Percentiles rank a stretch among this genome's conserved stretches.
phyloP scores from a whole-genome alignment of 1,140 invertebrate species.

The Agrypnia vestita region DNA sequence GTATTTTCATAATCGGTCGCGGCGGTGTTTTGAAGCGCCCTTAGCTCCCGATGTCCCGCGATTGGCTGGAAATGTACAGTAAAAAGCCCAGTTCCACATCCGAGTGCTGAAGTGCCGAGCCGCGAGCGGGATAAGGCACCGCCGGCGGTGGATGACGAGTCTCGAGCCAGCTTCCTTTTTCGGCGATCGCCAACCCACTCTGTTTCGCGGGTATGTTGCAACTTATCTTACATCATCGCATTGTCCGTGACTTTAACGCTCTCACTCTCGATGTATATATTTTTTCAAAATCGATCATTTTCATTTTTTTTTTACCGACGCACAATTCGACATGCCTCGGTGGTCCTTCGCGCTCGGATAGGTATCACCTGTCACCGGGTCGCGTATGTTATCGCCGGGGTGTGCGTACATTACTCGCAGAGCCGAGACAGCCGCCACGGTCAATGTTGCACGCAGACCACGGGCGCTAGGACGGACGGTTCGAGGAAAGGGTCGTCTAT shows the following conservation, averaged over 20 bases:
- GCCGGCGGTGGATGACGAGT: constrained; percentile 38
- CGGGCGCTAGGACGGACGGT: too few relatives aligned
- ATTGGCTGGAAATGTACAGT: neutral
- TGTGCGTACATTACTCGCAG: constrained; percentile 4
- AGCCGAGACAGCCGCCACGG: neutral
- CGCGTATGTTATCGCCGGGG: neutral
- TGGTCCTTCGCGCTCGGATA: constrained; percentile 12
- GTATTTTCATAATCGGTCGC: neutral
- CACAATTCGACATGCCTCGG: neutral
- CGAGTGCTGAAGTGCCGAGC: constrained; percentile 14
- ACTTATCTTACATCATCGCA: constrained; percentile 44
- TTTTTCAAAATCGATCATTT: neutral
- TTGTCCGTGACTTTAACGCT: constrained; percentile 45
- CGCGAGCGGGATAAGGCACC: neutral
- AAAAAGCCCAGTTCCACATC: neutral
- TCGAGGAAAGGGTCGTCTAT: too few relatives aligned
- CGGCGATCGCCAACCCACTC: constrained; percentile 44
- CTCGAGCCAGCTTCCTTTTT: constrained; percentile 45
- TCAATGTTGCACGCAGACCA: neutral
- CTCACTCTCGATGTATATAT: neutral
- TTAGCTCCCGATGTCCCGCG: neutral
- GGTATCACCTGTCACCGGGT: constrained; percentile 22
- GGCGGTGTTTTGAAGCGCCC: constrained; percentile 9
- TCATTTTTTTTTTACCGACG: neutral
- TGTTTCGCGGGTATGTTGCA: constrained; percentile 49